phyloP scores from a whole-genome alignment of 1,140 invertebrate species.

The Monochamus saltuarius region DNA sequence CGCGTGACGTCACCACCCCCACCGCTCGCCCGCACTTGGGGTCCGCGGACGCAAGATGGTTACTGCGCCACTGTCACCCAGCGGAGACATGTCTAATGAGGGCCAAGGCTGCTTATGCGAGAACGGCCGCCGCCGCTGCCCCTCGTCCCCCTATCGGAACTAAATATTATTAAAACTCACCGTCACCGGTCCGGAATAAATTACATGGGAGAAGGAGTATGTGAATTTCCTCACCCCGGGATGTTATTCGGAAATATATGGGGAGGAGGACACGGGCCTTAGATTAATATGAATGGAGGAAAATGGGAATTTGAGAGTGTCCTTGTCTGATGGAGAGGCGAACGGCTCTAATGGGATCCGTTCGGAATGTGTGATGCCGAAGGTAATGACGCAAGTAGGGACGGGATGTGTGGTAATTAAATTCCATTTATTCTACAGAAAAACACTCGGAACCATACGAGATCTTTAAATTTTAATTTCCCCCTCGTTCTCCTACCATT shows the following conservation, averaged over 20 bases:
- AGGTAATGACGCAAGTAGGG: too few species aligned
- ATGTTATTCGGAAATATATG: slow-evolving; percentile 9
- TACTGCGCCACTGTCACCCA: slow-evolving; percentile 18
- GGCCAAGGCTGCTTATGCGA: slow-evolving; percentile 21
- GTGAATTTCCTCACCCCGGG: slow-evolving; percentile 13
- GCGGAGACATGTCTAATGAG: slow-evolving; percentile 22
- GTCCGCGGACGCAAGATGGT: slow-evolving; percentile 19
- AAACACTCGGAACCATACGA: too few species aligned
- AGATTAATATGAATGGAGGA: slow-evolving; percentile 9
- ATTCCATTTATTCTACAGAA: too few species aligned
- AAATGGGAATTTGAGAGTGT: background rate
- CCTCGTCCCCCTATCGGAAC: slow-evolving; percentile 15
- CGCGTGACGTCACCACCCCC: slow-evolving; percentile 18
- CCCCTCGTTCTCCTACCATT: too few species aligned
- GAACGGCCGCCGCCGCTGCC: slow-evolving; percentile 10
- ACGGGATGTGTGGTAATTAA: too few species aligned
- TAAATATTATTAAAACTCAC: slow-evolving; percentile 27
- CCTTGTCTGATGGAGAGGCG: too few species aligned
- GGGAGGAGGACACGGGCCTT: background rate
- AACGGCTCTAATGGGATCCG: too few species aligned
- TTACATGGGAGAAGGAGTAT: slow-evolving; percentile 24
- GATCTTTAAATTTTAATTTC: too few species aligned
- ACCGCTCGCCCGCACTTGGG: slow-evolving; percentile 11
- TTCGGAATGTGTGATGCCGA: too few species aligned
- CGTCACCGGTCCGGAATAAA: slow-evolving; percentile 23